A percentile compares a stretch with the other conserved stretches of the same genome.
Conservation (phyloP, 2,113 vertebrate species). For the Vulpes vulpes region DNA sequence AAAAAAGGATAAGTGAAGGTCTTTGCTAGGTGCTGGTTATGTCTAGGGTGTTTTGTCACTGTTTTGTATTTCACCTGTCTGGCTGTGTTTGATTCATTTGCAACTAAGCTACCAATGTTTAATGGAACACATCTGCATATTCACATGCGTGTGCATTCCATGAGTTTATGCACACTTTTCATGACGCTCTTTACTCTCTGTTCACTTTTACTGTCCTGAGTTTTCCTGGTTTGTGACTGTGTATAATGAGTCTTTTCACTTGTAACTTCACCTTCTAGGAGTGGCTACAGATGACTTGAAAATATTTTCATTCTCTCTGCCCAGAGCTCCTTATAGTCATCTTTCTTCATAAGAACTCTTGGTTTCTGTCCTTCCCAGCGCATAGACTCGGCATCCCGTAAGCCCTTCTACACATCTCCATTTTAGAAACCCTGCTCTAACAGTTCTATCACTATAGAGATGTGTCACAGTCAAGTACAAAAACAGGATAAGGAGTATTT, state of each 20-base stretch:
- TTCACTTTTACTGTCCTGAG: background rate
- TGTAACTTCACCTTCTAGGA: background rate
- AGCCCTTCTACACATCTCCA: too few species aligned
- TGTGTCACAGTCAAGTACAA: background rate
- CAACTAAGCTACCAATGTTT: background rate
- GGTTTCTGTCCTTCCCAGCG: background rate
- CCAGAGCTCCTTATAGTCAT: background rate
- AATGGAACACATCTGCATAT: background rate
- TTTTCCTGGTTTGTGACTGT: background rate
- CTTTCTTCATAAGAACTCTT: fast-evolving
- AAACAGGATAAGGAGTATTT: background rate
- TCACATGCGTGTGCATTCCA: fast-evolving
- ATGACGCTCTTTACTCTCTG: background rate
- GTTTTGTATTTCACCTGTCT: background rate
- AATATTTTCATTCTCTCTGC: background rate
- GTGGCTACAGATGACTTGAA: background rate
- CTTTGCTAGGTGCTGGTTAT: background rate
- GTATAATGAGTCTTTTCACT: background rate
- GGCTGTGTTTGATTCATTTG: background rate
- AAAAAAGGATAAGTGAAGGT: background rate
- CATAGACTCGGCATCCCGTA: background rate
- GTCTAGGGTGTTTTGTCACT: background rate
- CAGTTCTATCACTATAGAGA: background rate
- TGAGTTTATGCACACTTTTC: background rate
- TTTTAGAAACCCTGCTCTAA: background rate